Base-by-base conservation (phyloP, 30 jellyfish, hydroid and myxozoan genomes). In the Cassiopea andromeda region DNA sequence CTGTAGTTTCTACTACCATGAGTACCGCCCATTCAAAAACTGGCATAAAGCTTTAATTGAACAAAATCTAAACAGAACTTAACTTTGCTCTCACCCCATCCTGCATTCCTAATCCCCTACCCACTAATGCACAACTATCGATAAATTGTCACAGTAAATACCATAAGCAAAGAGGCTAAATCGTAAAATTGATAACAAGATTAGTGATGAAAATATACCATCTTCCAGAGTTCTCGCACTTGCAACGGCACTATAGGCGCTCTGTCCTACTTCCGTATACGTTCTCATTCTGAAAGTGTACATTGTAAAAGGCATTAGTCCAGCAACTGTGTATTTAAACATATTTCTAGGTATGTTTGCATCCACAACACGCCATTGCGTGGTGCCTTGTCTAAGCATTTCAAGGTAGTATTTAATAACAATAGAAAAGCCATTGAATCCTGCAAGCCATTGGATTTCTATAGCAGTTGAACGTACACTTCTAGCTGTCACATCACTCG, bases 271-370 rank as follows among this genome's bases (percentile, higher is more conserved):
- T 16, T 3, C 48, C 7, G 89, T 87, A 10, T 60, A 46, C 7
- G 89, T 10, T 66, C 47, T 70, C 89, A 87, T 87, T 66, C 89
- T 60, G 45, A 76, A 68, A 9, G 10, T 16, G 49, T 87, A 87
- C 16, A 82, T n/a, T 18, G 94, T 87, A 49, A 75, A 87, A 12
- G 94, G 94, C 89, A 72, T 58, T 77, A 87, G 86, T 45, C 89
- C 89, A n/a, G 45, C n/a, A 44, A 77, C 89, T 27, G 94, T 87
- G 89, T 75, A 87, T 19, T 48, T 76, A 0, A 50, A 9, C 15
- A 27, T 4, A 5, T 80, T 17, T 16, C 88, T 57, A 8, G 85
- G 17, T 10, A 87, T 87, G 68, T 76, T 87, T 1, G 12, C 19
- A 7, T 66, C 84, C 27, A 74, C 68, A 2, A 16, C 46, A 7